Evolutionary conservation across 1,140 invertebrate species (phyloP).

Genomic region (Metopolophium dirhodum): DNA sequence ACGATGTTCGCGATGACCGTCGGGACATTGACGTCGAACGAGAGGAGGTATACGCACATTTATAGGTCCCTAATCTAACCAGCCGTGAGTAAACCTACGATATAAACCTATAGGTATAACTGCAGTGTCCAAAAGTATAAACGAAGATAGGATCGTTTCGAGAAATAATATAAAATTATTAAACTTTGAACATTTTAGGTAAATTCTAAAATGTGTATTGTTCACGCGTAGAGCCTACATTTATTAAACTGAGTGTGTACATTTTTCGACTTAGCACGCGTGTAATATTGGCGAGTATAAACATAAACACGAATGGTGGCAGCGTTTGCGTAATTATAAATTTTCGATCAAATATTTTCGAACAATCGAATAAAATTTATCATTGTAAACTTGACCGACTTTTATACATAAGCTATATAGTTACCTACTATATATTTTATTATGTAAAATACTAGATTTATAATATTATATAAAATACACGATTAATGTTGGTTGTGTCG

Average conservation of each 20-base stretch:
- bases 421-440: not conserved
- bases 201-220: not conserved
- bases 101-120: not conserved
- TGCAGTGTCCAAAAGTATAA: not conserved
- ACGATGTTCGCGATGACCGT: too few relatives aligned
- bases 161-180: not conserved
- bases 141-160: not conserved
- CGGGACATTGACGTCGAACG: too few relatives aligned
- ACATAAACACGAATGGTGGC: not conserved
- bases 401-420: not conserved
- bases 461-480: conserved; percentile 3
- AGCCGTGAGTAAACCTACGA: too few relatives aligned
- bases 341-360: not conserved
- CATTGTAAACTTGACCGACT: not conserved
- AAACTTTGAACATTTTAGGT: not conserved
- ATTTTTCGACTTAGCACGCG: not conserved
- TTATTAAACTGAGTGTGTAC: not conserved
- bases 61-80: too few relatives aligned
- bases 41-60: too few relatives aligned
- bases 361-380: conserved; percentile 1
- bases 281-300: not conserved
- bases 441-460: not conserved
- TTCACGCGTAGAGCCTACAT: too few relatives aligned
- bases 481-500: not conserved
- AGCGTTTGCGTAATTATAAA: not conserved